Evolutionary conservation across 2,888 invertebrate species (phyloP), one percentile per base, ranked within the genome.

Genomic region (Drosophila mercatorum): DNA sequence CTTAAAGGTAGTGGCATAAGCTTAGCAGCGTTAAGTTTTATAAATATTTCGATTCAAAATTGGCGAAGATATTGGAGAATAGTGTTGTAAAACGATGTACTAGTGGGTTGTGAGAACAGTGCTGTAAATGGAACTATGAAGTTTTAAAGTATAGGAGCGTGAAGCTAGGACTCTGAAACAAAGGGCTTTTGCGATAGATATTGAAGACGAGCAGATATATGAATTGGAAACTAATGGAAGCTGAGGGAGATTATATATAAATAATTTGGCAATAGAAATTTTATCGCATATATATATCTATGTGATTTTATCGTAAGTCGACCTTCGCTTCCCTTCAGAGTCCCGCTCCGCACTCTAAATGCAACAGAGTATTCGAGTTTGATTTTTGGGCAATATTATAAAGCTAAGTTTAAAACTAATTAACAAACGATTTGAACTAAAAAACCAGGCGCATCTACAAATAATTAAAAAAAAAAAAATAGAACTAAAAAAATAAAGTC

Each of bases 371-470:
- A 67, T 72, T 67, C 62, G 78, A 68, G 59, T 72, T 58, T n/a
- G 53, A 65, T 72, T 75, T 46, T 26, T 88, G 1, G 86, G 78
- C 72, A 72, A 75, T 51, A 49, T 44, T 59, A 72, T 64, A 71
- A 58, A 47, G 67, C 67, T 67, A 55, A n/a, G 58, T 68, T 64
- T 88, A 84, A 80, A 81, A 88, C 84, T 84, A 90, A 77, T 87
- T 71, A 89, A 90, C 85, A 80, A 79, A 79, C 83, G 72, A 71
- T 87, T 87, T 81, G 76, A 88, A 86, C 82, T 77, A 56, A 89
- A 86, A 77, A 81, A 67, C 34, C 84, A 84, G 73, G 73, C 72
- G 74, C 73, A 65, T 31, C 44, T 63, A 28, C 38, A 58, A 56
- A 51, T 31, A 65, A 52, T 14, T 36, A 34, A 36, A 51, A 17